Evolutionary conservation across 2,797 vertebrate genomes (phyloP), one percentile per base, ranked within the genome.

Genomic region (Sitta carolinensis): DNA sequence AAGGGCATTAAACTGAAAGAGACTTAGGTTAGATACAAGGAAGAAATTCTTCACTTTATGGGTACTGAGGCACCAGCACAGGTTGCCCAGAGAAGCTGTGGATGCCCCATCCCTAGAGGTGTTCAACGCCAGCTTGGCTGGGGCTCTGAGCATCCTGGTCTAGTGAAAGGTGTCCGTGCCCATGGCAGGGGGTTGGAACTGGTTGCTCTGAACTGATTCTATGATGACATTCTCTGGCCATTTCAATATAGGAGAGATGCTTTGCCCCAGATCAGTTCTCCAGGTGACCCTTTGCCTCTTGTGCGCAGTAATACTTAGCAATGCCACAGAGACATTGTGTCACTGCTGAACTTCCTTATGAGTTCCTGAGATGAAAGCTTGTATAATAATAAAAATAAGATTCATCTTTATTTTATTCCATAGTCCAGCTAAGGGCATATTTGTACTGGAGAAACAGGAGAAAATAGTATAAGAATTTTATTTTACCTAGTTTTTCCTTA

Each of bases 381-480:
- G 21, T 75, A 45, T 75, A 75, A 75, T 77, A 89, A 89, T 48
- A 80, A 51, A 95, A 93, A 72, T 59, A 67, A 72, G 29, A 78
- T 72, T 80, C 7, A 68, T 87, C 26, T 81, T 87, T 89, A 69
- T 85, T 90, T 90, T 90, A 90, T 90, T 90, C 74, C 57, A 23
- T 36, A 52, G 58, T 74, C 85, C 93, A 90, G 63, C 45, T 72
- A 83, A 70, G 30, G 74, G 61, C 38, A 64, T 47, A 18, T 74
- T 72, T 82, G 17, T 62, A 36, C 36, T 8, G 36, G 36, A 36
- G 64, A 89, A 87, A 89, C 51, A 29, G 50, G 52, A 84, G 61
- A 74, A 89, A 93, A 77, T 13, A 40, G 25, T 73, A 42, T 75
- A 91, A 78, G 55, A 82, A 94, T 96, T 95, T 94, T 5, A 92